phyloP scores from a whole-genome alignment of 1,140 invertebrate genomes.

The Drosophila jambulina region DNA sequence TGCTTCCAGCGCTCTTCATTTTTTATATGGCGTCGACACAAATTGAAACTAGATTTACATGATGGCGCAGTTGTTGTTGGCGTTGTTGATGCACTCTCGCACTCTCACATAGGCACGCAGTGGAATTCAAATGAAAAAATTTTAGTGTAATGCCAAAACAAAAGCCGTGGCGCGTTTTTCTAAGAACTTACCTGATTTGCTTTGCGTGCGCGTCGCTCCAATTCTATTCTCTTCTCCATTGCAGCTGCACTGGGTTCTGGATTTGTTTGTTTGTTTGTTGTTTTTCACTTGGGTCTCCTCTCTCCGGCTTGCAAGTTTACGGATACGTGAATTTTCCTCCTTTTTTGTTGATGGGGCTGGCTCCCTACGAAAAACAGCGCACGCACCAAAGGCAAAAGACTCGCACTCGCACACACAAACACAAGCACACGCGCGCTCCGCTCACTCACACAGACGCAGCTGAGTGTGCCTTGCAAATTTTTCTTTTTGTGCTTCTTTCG shows the following conservation, averaged over 20 bases:
- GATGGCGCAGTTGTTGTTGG: slow-evolving; percentile 66
- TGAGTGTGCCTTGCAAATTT: slow-evolving; percentile 75
- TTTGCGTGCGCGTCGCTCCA: slow-evolving; percentile 94
- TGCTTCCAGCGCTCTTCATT: slow-evolving; percentile 37
- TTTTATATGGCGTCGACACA: slow-evolving; percentile 64
- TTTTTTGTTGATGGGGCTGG: slow-evolving; percentile 36
- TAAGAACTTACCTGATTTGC: slow-evolving; percentile 91
- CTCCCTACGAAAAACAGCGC: slow-evolving; percentile 69
- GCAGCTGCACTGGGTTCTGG: slow-evolving; percentile 68
- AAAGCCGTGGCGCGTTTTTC: slow-evolving; percentile 70
- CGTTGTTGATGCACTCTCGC: slow-evolving; percentile 23
- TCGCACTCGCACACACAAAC: slow-evolving; percentile 46
- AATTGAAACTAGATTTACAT: slow-evolving; percentile 81
- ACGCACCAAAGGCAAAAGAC: slow-evolving; percentile 72
- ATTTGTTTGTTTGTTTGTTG: slow-evolving; percentile 38
- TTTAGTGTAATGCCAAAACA: slow-evolving; percentile 55
- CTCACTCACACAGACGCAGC: slow-evolving; percentile 48
- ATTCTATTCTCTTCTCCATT: slow-evolving; percentile 97
- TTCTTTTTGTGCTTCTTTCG: slow-evolving; percentile 69
- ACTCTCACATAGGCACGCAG: slow-evolving; percentile 24
- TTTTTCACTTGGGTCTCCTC: slow-evolving; percentile 26
- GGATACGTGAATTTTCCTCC: slow-evolving; percentile 30
- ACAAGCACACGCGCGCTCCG: slow-evolving; percentile 25
- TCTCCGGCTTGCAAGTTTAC: slow-evolving; percentile 43
- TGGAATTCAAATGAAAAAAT: slow-evolving; percentile 33